phyloP scores from a whole-genome alignment of 2,797 vertebrate genomes.

The Trachurus trachurus region DNA sequence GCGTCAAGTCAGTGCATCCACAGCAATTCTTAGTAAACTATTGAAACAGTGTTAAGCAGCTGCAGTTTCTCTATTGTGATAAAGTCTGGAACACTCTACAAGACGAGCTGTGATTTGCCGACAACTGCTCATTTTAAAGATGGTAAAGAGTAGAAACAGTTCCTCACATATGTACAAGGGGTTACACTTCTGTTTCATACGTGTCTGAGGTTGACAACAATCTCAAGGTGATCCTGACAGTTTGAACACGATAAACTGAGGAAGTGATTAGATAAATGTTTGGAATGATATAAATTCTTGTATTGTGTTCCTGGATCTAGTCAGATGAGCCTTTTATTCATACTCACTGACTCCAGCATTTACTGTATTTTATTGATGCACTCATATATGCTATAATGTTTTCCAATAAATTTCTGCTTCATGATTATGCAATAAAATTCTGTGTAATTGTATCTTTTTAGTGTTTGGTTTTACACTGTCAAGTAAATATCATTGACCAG shows the following conservation, averaged over 20 bases:
- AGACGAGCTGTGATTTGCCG: not conserved
- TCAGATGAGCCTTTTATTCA: not conserved
- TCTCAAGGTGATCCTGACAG: conserved; percentile 4
- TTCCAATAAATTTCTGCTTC: conserved; percentile 62
- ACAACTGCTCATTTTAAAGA: not conserved
- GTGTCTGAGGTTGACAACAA: not conserved
- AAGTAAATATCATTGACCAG: not conserved
- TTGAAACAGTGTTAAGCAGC: not conserved
- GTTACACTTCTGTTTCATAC: not conserved
- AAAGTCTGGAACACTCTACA: conserved; percentile 25
- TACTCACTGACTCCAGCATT: conserved; percentile 23
- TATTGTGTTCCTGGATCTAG: conserved; percentile 37
- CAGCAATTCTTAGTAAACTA: not conserved
- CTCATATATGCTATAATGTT: conserved; percentile 1
- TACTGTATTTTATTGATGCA: conserved; percentile 30
- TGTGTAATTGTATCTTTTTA: not conserved
- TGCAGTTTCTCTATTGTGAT: not conserved
- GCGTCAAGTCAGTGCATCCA: not conserved
- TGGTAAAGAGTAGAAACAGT: not conserved
- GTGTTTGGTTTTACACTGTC: not conserved
- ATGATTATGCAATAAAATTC: conserved; percentile 40
- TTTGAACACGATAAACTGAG: not conserved
- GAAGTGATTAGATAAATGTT: not conserved
- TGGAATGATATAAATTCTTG: conserved; percentile 27
- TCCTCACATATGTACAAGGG: not conserved